These are phyloP conservation scores for Scomber scombrus DNA, from an alignment of 2,113 vertebrate species.

Conservation along the genomic window DNA sequence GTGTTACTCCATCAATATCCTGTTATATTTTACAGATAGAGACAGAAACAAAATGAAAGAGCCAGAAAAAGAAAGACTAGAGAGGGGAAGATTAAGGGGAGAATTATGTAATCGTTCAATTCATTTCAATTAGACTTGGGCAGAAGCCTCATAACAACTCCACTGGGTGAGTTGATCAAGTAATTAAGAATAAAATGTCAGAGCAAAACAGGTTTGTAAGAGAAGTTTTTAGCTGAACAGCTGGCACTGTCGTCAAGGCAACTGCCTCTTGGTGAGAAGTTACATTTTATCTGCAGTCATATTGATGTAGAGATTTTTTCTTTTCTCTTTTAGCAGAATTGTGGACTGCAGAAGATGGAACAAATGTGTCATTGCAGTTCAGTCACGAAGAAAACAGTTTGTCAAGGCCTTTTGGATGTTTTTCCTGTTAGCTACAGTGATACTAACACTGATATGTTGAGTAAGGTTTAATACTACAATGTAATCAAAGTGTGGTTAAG, in stretches of 20 bases:
- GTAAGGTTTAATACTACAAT: too few species aligned
- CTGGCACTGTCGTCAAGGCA: constrained; percentile 37
- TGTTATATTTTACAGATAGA: constrained; percentile 26
- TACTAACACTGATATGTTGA: too few species aligned
- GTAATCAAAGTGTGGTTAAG: too few species aligned
- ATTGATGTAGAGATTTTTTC: neutral
- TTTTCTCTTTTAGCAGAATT: neutral
- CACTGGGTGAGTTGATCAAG: constrained; percentile 20
- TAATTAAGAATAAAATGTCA: constrained; percentile 39
- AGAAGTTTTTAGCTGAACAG: constrained; percentile 25
- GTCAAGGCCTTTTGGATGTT: too few species aligned
- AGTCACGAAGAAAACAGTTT: too few species aligned
- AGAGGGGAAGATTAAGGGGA: constrained; percentile 16
- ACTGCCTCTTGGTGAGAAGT: constrained; percentile 12
- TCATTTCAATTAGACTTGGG: constrained; percentile 38
- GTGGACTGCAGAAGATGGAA: neutral
- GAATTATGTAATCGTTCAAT: constrained; percentile 41
- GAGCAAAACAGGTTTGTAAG: constrained; percentile 54
- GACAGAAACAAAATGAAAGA: constrained; percentile 15
- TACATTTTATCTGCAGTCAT: neutral
- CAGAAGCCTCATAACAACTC: constrained; percentile 39
- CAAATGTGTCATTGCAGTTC: too few species aligned
- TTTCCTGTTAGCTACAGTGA: too few species aligned
- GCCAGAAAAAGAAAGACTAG: neutral
- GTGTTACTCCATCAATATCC: constrained; percentile 36